Evolutionary conservation across 2,113 vertebrate genomes (phyloP).

Genomic region (Dicaeum eximium): DNA sequence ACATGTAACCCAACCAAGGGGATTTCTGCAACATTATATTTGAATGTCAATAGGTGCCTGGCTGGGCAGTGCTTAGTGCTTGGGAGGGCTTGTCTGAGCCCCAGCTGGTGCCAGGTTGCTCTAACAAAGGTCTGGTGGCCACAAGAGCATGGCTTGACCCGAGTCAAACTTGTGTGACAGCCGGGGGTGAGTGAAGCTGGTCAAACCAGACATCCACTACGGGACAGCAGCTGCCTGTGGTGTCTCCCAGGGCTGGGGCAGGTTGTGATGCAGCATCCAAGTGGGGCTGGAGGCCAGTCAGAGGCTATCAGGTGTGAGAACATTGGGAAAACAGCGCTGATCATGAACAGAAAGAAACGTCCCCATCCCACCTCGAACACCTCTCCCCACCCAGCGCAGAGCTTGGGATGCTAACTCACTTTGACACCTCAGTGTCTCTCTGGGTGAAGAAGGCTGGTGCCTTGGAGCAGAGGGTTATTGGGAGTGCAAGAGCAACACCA

Average conservation of each 20-base stretch:
- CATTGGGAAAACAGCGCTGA: neutral
- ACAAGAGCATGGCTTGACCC: neutral
- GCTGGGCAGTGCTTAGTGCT: neutral
- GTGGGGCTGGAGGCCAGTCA: neutral
- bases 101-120: neutral
- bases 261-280: neutral
- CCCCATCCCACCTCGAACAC: neutral
- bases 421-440: neutral
- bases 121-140: neutral
- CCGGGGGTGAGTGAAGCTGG: neutral
- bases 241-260: neutral
- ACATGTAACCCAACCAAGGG: neutral
- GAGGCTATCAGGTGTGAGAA: neutral
- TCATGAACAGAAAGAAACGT: neutral
- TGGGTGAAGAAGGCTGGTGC: neutral
- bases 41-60: neutral
- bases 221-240: neutral
- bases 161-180: neutral
- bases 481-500: neutral
- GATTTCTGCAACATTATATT: neutral
- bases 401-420: neutral
- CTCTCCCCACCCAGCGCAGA: neutral
- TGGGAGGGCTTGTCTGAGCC: neutral
- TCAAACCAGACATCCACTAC: neutral
- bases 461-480: neutral